phyloP scores from a whole-genome alignment of 2,888 invertebrate genomes.

The Diarsia mendica region DNA sequence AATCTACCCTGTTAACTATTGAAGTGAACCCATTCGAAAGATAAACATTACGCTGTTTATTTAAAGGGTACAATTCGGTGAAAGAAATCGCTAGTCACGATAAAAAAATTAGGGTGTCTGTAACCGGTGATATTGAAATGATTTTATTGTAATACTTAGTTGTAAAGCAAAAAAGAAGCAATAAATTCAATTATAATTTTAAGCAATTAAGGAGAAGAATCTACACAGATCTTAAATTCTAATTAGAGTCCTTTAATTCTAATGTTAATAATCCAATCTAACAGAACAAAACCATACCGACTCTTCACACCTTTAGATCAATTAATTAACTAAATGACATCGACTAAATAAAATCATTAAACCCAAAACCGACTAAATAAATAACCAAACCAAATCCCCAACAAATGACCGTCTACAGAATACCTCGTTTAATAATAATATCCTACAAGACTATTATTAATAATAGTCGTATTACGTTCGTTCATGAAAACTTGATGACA shows the following conservation, averaged over 20 bases:
- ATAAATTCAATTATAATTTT: background rate
- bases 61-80: constrained; percentile 22
- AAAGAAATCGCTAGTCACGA: background rate
- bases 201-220: background rate
- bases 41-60: constrained; percentile 43
- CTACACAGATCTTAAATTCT: background rate
- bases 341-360: constrained; percentile 16
- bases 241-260: background rate
- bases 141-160: background rate
- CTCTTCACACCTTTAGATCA: background rate
- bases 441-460: constrained; percentile 13
- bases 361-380: background rate
- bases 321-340: background rate
- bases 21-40: constrained; percentile 32
- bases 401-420: constrained; percentile 2
- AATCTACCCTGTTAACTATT: constrained; percentile 19
- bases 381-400: background rate
- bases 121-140: background rate
- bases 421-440: constrained; percentile 17
- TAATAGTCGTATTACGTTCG: constrained; percentile 36
- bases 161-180: background rate
- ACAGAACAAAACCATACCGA: background rate
- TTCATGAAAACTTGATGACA: constrained; percentile 49
- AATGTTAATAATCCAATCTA: background rate
- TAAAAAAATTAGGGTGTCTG: constrained; percentile 10